These are phyloP conservation scores for Phasianus colchicus DNA, from an alignment of 2,113 vertebrate genomes.

Conservation along the genomic window DNA sequence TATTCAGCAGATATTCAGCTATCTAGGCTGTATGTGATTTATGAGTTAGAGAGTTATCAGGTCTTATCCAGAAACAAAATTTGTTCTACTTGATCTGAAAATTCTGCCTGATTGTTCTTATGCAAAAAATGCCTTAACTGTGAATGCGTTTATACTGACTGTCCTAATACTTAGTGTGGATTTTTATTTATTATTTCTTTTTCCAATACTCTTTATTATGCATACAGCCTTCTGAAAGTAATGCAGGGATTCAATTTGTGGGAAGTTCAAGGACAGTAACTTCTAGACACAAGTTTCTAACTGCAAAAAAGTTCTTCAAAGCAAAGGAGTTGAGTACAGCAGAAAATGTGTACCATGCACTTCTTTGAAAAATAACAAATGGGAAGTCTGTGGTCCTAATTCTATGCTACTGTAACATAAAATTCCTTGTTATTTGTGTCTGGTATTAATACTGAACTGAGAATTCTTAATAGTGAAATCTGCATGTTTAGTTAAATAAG, in stretches of 20 bases:
- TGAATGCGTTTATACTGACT: neutral
- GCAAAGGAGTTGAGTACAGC: neutral
- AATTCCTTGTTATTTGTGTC: neutral
- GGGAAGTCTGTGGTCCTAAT: neutral
- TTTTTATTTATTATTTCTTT: neutral
- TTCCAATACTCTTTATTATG: neutral
- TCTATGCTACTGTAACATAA: neutral
- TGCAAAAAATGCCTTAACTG: neutral
- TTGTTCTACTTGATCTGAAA: conserved; percentile 8
- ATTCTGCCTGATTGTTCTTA: conserved; percentile 3
- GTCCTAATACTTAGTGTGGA: neutral
- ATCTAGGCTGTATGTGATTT: neutral
- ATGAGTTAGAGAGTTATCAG: neutral
- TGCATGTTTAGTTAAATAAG: neutral
- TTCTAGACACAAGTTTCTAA: neutral
- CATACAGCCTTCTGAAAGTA: neutral
- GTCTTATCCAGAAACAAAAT: neutral
- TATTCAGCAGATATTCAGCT: neutral
- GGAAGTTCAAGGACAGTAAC: neutral
- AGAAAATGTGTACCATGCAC: neutral
- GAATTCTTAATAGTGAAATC: neutral
- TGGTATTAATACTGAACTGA: neutral
- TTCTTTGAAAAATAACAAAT: neutral
- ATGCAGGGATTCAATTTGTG: neutral
- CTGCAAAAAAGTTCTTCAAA: neutral